A percentile compares a stretch with the other conserved stretches of the same genome.
phyloP scores from a whole-genome alignment of 2,797 vertebrate species.

The Pristis pectinata region DNA sequence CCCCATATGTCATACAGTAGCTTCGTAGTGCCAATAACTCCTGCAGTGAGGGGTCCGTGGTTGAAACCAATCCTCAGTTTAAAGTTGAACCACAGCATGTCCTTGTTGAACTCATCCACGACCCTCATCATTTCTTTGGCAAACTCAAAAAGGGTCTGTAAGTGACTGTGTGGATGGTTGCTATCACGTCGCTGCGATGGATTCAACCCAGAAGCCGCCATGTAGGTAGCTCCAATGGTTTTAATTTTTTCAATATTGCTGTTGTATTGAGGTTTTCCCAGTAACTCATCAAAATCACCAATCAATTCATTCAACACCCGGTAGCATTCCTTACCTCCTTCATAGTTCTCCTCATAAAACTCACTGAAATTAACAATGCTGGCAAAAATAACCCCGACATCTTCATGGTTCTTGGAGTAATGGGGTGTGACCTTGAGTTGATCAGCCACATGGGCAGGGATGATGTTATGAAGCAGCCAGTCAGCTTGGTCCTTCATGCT shows the following conservation, averaged over 20 bases:
- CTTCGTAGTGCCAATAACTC: slow-evolving; percentile 96
- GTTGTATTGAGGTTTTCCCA: slow-evolving; percentile 71
- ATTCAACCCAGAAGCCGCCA: slow-evolving; percentile 90
- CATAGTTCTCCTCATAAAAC: slow-evolving; percentile 97
- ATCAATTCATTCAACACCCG: slow-evolving; percentile 93
- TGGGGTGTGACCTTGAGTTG: slow-evolving; percentile 96
- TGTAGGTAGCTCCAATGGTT: slow-evolving; percentile 97
- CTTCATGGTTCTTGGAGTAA: slow-evolving; percentile 97
- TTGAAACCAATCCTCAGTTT: slow-evolving; percentile 94
- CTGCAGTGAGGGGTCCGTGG: slow-evolving; percentile 88
- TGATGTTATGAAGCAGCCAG: slow-evolving; percentile 93
- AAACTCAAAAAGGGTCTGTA: slow-evolving; percentile 87
- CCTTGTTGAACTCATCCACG: slow-evolving; percentile 97
- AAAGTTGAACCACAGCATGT: slow-evolving; percentile 97
- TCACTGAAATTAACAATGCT: slow-evolving; percentile 98
- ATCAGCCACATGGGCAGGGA: slow-evolving; percentile 92
- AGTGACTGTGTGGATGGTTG: slow-evolving; percentile 72
- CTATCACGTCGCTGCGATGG: slow-evolving; percentile 68
- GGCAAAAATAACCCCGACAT: slow-evolving; percentile 88
- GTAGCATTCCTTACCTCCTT: slow-evolving; percentile 96
- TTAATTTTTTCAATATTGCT: slow-evolving; percentile 94
- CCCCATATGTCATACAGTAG: slow-evolving; percentile 97
- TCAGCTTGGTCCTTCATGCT: slow-evolving; percentile 92
- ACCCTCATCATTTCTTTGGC: slow-evolving; percentile 96
- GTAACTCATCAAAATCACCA: slow-evolving; percentile 90